phyloP scores from a whole-genome alignment of 2,113 vertebrate species.

The Daubentonia madagascariensis region DNA sequence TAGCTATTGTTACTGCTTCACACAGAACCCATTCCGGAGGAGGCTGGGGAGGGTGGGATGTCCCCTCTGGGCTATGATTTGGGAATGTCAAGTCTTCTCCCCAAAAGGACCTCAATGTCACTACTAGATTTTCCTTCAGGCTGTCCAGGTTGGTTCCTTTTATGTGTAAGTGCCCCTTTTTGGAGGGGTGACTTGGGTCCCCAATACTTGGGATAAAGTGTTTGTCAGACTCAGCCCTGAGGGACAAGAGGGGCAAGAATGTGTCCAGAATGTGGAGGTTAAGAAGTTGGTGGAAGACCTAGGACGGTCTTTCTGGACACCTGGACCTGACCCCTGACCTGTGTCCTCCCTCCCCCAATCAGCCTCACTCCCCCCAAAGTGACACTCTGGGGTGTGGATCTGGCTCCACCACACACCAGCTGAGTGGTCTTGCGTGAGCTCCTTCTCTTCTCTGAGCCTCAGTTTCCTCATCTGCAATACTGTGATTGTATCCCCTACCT shows the following conservation, averaged over 20 bases:
- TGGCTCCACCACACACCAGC: not conserved
- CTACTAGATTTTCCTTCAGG: not conserved
- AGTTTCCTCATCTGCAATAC: not conserved
- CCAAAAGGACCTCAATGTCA: not conserved
- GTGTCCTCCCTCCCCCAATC: rapidly evolving
- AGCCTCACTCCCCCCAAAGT: rapidly evolving
- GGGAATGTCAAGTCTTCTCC: not conserved
- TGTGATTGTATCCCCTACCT: not conserved
- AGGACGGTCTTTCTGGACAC: not conserved
- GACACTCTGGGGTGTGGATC: no score
- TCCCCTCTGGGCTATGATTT: not conserved
- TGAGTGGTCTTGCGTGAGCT: not conserved
- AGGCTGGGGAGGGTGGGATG: rapidly evolving
- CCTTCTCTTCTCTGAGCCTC: not conserved
- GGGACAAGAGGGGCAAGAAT: not conserved
- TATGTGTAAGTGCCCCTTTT: not conserved
- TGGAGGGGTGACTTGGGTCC: not conserved
- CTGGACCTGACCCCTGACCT: not conserved
- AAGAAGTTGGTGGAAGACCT: not conserved
- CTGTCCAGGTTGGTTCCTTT: not conserved
- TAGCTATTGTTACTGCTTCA: rapidly evolving
- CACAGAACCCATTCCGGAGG: rapidly evolving
- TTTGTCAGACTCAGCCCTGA: not conserved
- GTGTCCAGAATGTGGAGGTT: not conserved
- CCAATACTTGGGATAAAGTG: no score